A percentile compares a stretch with the other conserved stretches of the same genome.
Conservation (phyloP, 2,888 invertebrate genomes). For the Tuberolachnus salignus region DNA sequence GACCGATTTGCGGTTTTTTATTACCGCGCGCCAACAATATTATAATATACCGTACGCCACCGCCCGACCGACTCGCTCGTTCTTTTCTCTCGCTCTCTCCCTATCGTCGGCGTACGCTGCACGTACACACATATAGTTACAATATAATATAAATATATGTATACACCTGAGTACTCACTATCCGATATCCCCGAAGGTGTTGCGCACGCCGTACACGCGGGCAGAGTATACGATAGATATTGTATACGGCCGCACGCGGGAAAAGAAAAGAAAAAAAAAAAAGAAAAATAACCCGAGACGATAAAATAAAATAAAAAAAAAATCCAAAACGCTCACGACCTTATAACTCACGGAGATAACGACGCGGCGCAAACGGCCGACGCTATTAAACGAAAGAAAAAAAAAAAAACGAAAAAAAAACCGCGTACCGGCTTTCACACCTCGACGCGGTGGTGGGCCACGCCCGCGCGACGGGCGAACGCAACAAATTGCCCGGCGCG, state of each 20-base stretch:
- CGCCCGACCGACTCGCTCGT: background rate
- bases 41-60: conserved; percentile 9
- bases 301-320: conserved; percentile 30
- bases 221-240: background rate
- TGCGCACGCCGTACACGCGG: background rate
- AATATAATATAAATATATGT: too few relatives aligned
- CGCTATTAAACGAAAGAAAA: background rate
- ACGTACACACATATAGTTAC: too few relatives aligned
- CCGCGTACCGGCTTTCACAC: conserved; percentile 51
- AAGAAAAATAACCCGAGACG: too few relatives aligned
- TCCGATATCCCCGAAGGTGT: conserved; percentile 53
- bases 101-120: background rate
- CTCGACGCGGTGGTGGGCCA: conserved; percentile 40
- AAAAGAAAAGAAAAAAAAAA: conserved; percentile 15
- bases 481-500: conserved; percentile 46
- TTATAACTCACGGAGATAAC: conserved; percentile 55
- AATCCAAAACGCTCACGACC: conserved; percentile 54
- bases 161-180: background rate
- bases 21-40: conserved; percentile 47
- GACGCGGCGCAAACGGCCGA: conserved; percentile 23
- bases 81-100: background rate
- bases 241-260: background rate
- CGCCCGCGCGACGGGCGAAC: conserved; percentile 40
- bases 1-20: conserved; percentile 50
- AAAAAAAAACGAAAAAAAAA: conserved; percentile 2